phyloP scores from a whole-genome alignment of 2,797 vertebrate species.

The Scleropages formosus region DNA sequence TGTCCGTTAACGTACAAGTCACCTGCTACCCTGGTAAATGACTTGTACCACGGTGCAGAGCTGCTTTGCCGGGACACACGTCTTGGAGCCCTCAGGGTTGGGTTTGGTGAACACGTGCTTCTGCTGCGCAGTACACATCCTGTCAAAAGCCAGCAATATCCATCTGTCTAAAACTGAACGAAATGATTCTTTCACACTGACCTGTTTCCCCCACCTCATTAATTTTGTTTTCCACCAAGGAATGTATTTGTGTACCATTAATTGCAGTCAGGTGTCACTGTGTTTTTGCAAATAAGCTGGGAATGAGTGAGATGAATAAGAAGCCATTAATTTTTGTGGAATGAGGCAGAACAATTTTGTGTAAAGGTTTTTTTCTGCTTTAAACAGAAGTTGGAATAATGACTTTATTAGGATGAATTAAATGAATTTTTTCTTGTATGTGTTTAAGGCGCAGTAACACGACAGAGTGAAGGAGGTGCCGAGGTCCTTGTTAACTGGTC shows the following conservation, averaged over 20 bases:
- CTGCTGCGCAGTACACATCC: neutral
- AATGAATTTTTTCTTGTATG: neutral
- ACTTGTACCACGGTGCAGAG: neutral
- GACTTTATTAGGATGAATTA: neutral
- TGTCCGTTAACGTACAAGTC: neutral
- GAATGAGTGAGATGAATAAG: neutral
- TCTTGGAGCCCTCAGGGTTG: neutral
- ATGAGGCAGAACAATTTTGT: neutral
- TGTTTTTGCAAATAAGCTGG: neutral
- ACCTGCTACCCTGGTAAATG: neutral
- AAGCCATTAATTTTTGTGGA: neutral
- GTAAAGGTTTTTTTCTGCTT: neutral
- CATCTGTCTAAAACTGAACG: neutral
- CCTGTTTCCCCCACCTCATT: conserved; percentile 6
- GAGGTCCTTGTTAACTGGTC: neutral
- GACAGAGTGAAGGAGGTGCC: neutral
- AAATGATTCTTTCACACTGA: neutral
- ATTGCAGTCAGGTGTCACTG: neutral
- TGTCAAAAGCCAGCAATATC: neutral
- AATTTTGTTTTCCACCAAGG: neutral
- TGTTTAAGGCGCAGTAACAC: conserved; percentile 7
- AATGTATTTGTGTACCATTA: neutral
- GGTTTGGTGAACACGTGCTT: neutral
- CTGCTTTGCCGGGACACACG: neutral
- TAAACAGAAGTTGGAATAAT: neutral